These are phyloP conservation scores for Eolophus roseicapilla DNA, from an alignment of 2,113 vertebrate species.

Conservation along the genomic window DNA sequence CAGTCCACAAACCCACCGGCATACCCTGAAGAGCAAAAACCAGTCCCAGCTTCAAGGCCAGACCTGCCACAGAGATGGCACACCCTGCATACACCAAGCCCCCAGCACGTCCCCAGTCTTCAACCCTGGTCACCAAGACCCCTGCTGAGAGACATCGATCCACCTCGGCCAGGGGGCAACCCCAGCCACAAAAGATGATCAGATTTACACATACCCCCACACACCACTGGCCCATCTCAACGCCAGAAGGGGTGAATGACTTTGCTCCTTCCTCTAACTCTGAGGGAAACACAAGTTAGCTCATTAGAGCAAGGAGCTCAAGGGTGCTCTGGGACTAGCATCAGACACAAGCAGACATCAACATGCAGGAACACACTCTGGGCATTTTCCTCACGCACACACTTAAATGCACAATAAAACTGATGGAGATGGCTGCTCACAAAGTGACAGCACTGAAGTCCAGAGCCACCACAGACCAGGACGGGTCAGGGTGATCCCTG, in stretches of 20 bases:
- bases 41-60: not conserved
- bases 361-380: not conserved
- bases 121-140: not conserved
- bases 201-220: not conserved
- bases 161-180: accelerated
- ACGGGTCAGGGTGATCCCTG: accelerated
- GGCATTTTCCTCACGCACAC: not conserved
- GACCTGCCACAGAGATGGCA: not conserved
- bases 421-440: not conserved
- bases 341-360: not conserved
- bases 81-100: not conserved
- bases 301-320: not conserved
- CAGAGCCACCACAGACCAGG: not conserved
- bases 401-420: not conserved
- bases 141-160: not conserved
- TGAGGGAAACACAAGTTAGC: not conserved
- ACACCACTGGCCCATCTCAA: accelerated
- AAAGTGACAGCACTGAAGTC: not conserved
- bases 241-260: accelerated
- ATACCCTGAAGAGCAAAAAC: not conserved
- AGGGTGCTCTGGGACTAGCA: not conserved
- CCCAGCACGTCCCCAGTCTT: not conserved
- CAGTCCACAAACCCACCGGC: not conserved
- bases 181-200: not conserved
- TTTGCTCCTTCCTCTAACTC: not conserved